These are phyloP conservation scores for Apteryx owenii DNA, from an alignment of 2,113 vertebrate species.

Conservation along the genomic window DNA sequence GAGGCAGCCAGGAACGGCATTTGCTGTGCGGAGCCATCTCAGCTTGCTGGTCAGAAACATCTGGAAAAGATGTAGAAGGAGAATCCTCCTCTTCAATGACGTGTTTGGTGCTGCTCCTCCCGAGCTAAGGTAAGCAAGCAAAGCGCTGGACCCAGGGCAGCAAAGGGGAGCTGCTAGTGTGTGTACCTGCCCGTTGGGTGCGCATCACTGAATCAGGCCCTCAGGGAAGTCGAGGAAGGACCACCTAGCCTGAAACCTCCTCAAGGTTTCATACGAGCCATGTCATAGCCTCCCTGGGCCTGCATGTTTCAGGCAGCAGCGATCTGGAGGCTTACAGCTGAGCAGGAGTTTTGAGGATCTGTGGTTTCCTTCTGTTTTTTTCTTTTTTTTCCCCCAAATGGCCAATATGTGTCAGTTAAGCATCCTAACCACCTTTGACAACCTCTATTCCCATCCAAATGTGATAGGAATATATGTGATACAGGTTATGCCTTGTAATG, in stretches of 20 bases:
- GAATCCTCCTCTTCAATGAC: not conserved
- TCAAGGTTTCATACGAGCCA: not conserved
- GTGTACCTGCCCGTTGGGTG: not conserved
- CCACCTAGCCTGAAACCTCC: not conserved
- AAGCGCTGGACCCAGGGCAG: not conserved
- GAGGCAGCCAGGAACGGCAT: not conserved
- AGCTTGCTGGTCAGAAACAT: not conserved
- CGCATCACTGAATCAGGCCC: not conserved
- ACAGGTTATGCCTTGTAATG: not conserved
- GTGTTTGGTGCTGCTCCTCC: not conserved
- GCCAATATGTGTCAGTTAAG: not conserved
- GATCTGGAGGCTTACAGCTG: not conserved
- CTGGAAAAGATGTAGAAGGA: not conserved
- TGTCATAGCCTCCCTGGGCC: not conserved
- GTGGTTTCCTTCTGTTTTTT: not conserved
- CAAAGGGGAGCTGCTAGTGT: not conserved
- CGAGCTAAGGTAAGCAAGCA: not conserved
- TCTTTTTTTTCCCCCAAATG: not conserved
- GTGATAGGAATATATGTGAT: rapidly evolving
- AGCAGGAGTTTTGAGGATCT: not conserved
- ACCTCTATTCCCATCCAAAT: not conserved
- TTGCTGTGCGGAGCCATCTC: not conserved
- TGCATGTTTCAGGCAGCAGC: not conserved
- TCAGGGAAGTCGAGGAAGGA: not conserved
- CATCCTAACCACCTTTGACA: not conserved